phyloP scores from a whole-genome alignment of 1,140 invertebrate species.

The Pachyrhynchus sulphureomaculatus region DNA sequence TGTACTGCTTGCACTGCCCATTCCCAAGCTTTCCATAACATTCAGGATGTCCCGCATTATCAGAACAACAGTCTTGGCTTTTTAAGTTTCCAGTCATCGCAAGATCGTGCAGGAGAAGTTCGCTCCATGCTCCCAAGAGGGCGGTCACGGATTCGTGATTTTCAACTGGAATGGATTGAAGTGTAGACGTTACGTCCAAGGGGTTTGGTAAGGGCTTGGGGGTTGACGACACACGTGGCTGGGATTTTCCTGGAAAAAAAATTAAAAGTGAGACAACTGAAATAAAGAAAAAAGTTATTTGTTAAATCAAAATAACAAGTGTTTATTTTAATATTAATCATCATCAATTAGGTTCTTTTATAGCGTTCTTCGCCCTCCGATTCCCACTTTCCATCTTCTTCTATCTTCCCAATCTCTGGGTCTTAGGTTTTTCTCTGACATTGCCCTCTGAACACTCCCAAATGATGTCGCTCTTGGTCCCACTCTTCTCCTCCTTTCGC shows the following conservation, averaged over 20 bases:
- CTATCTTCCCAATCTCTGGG: no score
- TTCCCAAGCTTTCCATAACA: conserved; percentile 57
- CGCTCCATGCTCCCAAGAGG: conserved; percentile 78
- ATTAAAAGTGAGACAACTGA: conserved; percentile 14
- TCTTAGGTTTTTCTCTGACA: no score
- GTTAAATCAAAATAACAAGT: no score
- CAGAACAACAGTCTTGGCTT: conserved; percentile 45
- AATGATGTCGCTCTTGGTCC: no score
- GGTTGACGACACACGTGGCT: conserved; percentile 58
- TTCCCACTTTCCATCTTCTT: no score
- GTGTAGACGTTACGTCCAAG: conserved; percentile 54
- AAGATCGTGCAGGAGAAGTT: conserved; percentile 77
- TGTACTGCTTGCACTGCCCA: conserved; percentile 68
- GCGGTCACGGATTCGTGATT: conserved; percentile 73
- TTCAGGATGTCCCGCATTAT: conserved; percentile 51
- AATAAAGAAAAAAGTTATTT: no score
- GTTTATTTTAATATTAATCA: no score
- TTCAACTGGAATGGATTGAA: conserved; percentile 48
- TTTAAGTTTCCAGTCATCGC: conserved; percentile 62
- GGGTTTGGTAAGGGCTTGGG: conserved; percentile 61
- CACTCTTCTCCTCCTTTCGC: no score
- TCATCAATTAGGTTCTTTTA: no score
- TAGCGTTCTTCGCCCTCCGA: no score
- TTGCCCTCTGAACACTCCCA: no score
- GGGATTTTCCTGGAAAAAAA: conserved; percentile 57